Conservation (phyloP, 2,797 vertebrate species). For the Syndactyla subalaris region DNA sequence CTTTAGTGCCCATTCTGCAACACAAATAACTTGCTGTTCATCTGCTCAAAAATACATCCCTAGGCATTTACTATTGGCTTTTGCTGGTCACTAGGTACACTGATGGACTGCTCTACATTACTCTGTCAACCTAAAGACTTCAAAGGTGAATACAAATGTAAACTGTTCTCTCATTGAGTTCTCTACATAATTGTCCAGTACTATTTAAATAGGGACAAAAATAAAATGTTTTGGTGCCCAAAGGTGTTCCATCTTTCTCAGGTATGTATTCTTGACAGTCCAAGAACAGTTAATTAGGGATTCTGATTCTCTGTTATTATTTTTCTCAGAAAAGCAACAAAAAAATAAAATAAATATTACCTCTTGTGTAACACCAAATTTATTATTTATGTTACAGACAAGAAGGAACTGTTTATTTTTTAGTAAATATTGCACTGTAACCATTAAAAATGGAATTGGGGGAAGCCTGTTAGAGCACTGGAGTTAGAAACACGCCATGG, state of each 20-base stretch:
- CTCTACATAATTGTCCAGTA: neutral
- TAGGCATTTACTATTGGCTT: neutral
- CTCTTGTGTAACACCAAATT: neutral
- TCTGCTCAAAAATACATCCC: neutral
- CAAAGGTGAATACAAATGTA: neutral
- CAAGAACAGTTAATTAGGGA: neutral
- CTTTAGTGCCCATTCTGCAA: neutral
- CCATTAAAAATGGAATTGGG: neutral
- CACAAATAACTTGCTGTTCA: neutral
- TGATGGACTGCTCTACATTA: neutral
- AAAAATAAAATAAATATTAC: conserved; percentile 5
- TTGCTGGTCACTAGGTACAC: neutral
- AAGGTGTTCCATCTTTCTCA: neutral
- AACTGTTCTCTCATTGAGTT: neutral
- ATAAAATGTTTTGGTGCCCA: neutral
- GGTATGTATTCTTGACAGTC: neutral
- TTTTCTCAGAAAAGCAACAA: neutral
- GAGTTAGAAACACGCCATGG: conserved; percentile 29
- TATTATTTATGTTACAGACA: neutral
- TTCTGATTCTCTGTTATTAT: neutral
- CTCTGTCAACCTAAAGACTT: neutral
- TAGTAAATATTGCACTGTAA: neutral
- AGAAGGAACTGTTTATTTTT: neutral
- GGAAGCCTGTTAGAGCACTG: neutral
- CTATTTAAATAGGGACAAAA: neutral